Conservation (phyloP, 2,113 vertebrate genomes). For the Psammodynastes pulverulentus region DNA sequence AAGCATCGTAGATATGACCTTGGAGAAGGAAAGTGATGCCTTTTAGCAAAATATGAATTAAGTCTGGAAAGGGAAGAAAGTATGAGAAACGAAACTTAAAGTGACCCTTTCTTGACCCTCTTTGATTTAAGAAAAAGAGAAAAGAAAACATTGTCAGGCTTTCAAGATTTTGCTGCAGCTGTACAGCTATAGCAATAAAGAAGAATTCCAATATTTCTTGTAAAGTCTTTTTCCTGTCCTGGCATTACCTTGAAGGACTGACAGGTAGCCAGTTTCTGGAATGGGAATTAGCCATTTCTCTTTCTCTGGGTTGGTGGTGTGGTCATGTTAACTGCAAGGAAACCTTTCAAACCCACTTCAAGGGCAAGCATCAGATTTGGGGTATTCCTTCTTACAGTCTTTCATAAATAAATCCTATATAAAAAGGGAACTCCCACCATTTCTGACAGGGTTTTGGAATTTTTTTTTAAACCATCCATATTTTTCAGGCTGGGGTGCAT, state of each 20-base stretch:
- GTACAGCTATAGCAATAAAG: background rate
- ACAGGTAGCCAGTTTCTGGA: conserved; percentile 51
- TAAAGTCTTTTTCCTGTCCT: background rate
- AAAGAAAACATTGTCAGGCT: background rate
- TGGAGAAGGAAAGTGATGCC: background rate
- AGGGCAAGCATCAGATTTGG: conserved; percentile 10
- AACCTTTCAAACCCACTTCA: background rate
- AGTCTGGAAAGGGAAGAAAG: background rate
- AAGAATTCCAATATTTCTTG: background rate
- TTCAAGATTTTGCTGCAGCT: background rate
- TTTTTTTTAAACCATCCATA: background rate
- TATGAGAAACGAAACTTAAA: background rate
- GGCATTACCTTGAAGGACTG: background rate
- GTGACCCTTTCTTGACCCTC: background rate
- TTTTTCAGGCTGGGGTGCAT: conserved; percentile 13
- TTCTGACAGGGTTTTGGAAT: background rate
- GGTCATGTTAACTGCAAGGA: conserved; percentile 35
- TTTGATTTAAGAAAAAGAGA: background rate
- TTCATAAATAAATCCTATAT: background rate
- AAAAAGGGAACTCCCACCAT: background rate
- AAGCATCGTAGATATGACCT: background rate
- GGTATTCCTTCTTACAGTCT: background rate
- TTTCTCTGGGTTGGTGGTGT: conserved; percentile 16
- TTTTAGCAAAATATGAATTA: background rate
- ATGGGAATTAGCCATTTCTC: conserved; percentile 41